Base-by-base conservation (phyloP, 2,888 invertebrate species). In the Timema cristinae region DNA sequence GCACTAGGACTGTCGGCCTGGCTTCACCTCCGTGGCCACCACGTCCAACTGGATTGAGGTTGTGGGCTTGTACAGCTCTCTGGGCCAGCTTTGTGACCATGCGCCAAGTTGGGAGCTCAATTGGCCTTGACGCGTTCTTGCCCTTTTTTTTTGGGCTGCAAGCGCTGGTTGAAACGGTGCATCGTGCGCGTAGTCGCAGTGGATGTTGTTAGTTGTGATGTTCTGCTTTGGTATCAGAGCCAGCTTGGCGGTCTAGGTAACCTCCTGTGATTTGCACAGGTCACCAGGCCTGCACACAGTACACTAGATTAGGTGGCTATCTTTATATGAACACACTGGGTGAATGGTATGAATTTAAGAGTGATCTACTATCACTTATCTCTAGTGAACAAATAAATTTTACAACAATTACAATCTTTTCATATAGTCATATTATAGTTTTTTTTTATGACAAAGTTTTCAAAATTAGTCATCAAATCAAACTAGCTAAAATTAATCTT, bases 181-280 rank as follows among this genome's bases (percentile, higher is more conserved):
- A 89, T 91, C n/a, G 61, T 91, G 88, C 0, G 91, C 90, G 77
- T 90, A 88, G 80, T 93, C 92, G 84, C 94, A 95, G 79, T 91
- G 91, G 69, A 93, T 88, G 83, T 94, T 94, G 82, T n/a, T 92
- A 93, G 77, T 90, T 86, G 73, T 92, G 86, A 15, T 80, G 66
- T 74, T 77, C 75, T 76, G 88, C 87, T 76, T 88, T 80, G 73
- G 84, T 81, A 71, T 85, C 84, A 4, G 87, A 87, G 7, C 80
- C 78, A 9, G 83, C 79, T 67, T 79, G 77, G 67, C 81, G 79
- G 69, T 81, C 89, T 69, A 95, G 85, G 81, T 92, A 95, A 72
- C 90, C 87, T 78, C 94, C 93, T 9, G 95, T 77, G 92, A 90
- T 78, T 92, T 89, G 83, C 95, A 95, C 47, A 94, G 88, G 83